Percentiles rank a stretch among this genome's conserved stretches.
These are phyloP conservation scores for Drosophila nigricruria DNA, from an alignment of 2,888 invertebrate species.

Conservation along the genomic window DNA sequence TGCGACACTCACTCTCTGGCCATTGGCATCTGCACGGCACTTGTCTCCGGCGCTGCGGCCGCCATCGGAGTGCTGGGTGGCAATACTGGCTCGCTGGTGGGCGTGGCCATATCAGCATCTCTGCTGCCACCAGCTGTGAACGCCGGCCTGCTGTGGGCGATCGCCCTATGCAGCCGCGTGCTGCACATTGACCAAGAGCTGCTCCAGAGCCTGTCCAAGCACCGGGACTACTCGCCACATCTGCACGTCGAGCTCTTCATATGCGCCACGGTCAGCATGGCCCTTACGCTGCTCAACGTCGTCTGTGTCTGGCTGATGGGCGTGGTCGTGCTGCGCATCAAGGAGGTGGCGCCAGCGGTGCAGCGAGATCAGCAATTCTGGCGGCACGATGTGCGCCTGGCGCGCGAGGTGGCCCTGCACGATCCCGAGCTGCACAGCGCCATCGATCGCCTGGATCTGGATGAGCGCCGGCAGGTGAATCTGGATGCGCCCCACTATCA, in stretches of 20 bases:
- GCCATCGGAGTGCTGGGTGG: conserved; percentile 91
- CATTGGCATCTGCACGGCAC: conserved; percentile 89
- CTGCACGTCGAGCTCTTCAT: conserved; percentile 87
- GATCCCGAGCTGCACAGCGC: conserved; percentile 76
- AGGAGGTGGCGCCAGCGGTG: conserved; percentile 87
- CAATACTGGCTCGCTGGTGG: conserved; percentile 91
- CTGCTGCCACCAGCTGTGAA: conserved; percentile 92
- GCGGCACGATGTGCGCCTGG: conserved; percentile 88
- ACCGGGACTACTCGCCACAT: conserved; percentile 87
- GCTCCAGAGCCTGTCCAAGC: conserved; percentile 79
- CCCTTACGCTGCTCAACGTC: conserved; percentile 90
- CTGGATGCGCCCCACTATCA: conserved; percentile 48
- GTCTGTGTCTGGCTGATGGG: conserved; percentile 90
- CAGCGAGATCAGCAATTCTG: conserved; percentile 86
- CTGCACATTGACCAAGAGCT: conserved; percentile 84
- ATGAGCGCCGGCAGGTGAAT: conserved; percentile 66
- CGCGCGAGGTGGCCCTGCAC: conserved; percentile 86
- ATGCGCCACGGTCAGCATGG: conserved; percentile 89
- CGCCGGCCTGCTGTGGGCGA: conserved; percentile 88
- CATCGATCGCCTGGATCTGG: conserved; percentile 64
- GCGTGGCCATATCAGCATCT: conserved; percentile 92
- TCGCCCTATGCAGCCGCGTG: conserved; percentile 86
- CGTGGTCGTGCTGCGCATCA: conserved; percentile 90
- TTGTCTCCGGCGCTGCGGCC: conserved; percentile 91
- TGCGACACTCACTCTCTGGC: conserved; percentile 89